A percentile compares a stretch with the other conserved stretches of the same genome.
phyloP scores from a whole-genome alignment of 2,888 invertebrate species.

The Nephrotoma flavescens region DNA sequence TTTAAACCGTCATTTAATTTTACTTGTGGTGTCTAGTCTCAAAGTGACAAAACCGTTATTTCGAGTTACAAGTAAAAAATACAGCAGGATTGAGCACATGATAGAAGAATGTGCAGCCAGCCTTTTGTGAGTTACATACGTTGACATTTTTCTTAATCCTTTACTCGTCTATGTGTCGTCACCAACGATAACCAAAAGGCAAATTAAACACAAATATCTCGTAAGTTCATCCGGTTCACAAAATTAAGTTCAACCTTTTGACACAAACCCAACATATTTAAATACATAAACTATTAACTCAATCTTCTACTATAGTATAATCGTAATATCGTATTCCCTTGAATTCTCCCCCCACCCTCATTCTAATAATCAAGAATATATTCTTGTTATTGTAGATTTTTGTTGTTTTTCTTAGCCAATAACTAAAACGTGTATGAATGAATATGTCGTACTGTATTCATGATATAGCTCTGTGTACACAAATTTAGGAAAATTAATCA shows the following conservation, averaged over 20 bases:
- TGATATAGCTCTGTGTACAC: background rate
- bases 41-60: no score
- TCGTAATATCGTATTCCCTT: background rate
- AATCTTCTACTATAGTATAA: background rate
- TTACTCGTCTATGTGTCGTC: no score
- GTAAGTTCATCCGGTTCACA: background rate
- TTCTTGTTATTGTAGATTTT: background rate
- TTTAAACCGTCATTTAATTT: no score
- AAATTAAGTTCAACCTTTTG: background rate
- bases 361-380: background rate
- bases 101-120: no score
- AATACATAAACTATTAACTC: background rate
- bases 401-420: background rate
- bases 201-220: background rate
- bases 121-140: no score
- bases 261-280: background rate
- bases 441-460: background rate
- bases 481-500: background rate
- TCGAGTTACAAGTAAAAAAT: no score
- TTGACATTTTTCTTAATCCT: no score
- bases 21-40: no score
- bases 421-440: background rate
- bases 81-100: no score
- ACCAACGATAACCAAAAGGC: no score
- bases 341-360: background rate